Evolutionary conservation across 2,888 invertebrate genomes (phyloP).

Genomic region (Aphelenchoides bicaudatus): DNA sequence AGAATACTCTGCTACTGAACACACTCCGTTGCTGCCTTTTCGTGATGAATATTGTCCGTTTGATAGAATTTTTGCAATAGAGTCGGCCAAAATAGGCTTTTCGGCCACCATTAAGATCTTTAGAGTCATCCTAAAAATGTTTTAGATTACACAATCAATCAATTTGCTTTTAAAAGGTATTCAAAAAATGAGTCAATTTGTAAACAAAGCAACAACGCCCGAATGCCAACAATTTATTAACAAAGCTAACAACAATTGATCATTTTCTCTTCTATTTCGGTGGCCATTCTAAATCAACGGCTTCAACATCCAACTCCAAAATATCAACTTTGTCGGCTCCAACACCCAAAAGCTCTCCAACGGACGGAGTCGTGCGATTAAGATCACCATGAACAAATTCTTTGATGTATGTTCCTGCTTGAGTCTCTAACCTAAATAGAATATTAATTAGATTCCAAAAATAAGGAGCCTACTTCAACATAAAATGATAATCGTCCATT

Average conservation of each 20-base stretch:
- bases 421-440: slow-evolving; percentile 48
- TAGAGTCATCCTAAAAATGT: slow-evolving; percentile 20
- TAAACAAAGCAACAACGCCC: neutral
- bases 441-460: neutral
- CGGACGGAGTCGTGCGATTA: slow-evolving; percentile 74
- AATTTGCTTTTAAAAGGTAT: neutral
- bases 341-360: slow-evolving; percentile 68
- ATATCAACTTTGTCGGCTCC: slow-evolving; percentile 70
- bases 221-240: slow-evolving; percentile 9
- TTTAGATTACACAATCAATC: neutral
- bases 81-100: slow-evolving; percentile 93
- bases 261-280: slow-evolving; percentile 28
- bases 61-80: slow-evolving; percentile 86
- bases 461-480: slow-evolving; percentile 18
- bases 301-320: slow-evolving; percentile 80
- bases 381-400: slow-evolving; percentile 96
- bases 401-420: slow-evolving; percentile 74
- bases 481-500: slow-evolving; percentile 44
- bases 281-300: slow-evolving; percentile 76
- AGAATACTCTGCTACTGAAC: slow-evolving; percentile 89
- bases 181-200: neutral
- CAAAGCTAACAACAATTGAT: slow-evolving; percentile 8
- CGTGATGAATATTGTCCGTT: slow-evolving; percentile 74
- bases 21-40: slow-evolving; percentile 78
- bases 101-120: slow-evolving; percentile 81